Evolutionary conservation across 2,113 vertebrate genomes (phyloP).

Genomic region (Cyprichromis sp.): DNA sequence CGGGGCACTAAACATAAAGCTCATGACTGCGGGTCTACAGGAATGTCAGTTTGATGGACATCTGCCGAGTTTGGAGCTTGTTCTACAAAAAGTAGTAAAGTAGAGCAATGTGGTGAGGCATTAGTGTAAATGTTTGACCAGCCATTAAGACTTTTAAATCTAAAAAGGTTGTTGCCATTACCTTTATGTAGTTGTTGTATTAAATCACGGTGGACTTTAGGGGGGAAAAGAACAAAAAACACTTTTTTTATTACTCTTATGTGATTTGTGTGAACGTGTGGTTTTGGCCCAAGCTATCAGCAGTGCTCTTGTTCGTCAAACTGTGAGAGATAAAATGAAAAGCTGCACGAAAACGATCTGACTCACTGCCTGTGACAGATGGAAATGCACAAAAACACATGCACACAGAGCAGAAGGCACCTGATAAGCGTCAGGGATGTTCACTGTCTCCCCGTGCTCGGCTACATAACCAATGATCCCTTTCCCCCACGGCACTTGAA

Average conservation of each 20-base stretch:
- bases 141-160: not conserved
- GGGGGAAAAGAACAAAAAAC: rapidly evolving
- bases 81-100: not conserved
- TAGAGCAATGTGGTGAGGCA: not conserved
- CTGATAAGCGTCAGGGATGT: conserved; percentile 97
- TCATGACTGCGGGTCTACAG: not conserved
- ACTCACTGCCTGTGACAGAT: conserved; percentile 10
- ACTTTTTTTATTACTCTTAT: not conserved
- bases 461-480: conserved; percentile 97
- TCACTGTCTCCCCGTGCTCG: conserved; percentile 94
- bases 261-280: not conserved
- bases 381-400: not conserved
- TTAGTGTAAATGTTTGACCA: not conserved
- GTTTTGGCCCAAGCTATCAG: not conserved
- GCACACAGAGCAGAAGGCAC: conserved; percentile 68
- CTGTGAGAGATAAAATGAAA: not conserved
- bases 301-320: not conserved
- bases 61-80: not conserved
- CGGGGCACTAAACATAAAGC: not conserved
- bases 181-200: not conserved
- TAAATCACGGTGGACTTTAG: not conserved
- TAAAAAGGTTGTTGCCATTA: not conserved
- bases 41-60: not conserved
- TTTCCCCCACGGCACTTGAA: conserved; percentile 98
- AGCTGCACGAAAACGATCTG: not conserved